Percentiles rank a stretch among this genome's conserved stretches.
phyloP scores from a whole-genome alignment of 92 coral and sea anemone species.

The Zoanthus sociatus region DNA sequence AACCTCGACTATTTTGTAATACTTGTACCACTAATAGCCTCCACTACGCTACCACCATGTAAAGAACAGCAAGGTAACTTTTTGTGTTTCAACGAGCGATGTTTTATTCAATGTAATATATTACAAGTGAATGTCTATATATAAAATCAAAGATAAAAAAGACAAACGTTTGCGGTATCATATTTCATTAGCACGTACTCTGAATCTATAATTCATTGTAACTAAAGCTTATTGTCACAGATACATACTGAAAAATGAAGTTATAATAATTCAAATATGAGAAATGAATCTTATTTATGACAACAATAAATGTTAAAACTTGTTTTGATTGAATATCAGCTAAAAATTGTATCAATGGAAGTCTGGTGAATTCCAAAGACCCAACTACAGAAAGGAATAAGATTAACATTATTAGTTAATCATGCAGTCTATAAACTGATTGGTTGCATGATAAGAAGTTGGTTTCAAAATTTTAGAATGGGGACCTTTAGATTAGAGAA shows the following conservation, averaged over 20 bases:
- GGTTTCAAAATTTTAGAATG: too few relatives aligned
- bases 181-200: neutral
- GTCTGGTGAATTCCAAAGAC: neutral
- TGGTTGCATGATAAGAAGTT: neutral
- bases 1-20: neutral
- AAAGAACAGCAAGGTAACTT: neutral
- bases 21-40: neutral
- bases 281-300: neutral
- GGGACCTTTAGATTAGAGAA: too few relatives aligned
- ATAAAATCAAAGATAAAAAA: neutral
- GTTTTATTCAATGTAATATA: neutral
- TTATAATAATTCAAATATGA: neutral
- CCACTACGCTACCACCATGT: constrained; percentile 4
- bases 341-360: neutral
- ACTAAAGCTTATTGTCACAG: constrained; percentile 15
- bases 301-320: neutral
- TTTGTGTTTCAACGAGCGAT: neutral
- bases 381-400: constrained; percentile 2
- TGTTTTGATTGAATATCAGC: neutral
- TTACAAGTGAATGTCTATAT: neutral
- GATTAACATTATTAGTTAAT: neutral
- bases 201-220: neutral
- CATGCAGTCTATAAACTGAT: constrained; percentile 4
- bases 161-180: neutral
- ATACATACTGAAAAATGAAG: neutral